Evolutionary conservation across 2,888 invertebrate species (phyloP).

Genomic region (Rotaria magnacalcarata): DNA sequence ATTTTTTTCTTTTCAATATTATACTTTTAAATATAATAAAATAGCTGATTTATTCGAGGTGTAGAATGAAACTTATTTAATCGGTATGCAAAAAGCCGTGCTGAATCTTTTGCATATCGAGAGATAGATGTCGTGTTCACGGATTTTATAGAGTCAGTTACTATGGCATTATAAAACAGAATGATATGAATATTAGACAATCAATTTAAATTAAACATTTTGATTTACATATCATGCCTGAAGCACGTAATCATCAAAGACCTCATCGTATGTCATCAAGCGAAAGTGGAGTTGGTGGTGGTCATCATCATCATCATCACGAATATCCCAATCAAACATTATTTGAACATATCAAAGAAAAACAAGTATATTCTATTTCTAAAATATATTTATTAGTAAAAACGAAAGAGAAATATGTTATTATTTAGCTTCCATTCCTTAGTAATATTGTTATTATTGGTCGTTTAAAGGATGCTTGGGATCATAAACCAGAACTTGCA

Average conservation of each 20-base stretch:
- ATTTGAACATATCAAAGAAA: neutral
- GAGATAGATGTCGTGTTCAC: neutral
- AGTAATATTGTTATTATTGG: conserved; percentile 31
- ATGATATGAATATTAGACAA: neutral
- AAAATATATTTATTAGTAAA: neutral
- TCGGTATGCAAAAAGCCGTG: neutral
- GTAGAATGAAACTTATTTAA: too few relatives aligned
- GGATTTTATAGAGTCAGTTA: neutral
- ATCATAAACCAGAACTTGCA: conserved; percentile 27
- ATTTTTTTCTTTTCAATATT: too few relatives aligned
- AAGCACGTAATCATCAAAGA: neutral
- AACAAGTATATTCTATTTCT: neutral
- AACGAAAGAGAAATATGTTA: neutral
- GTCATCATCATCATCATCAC: neutral
- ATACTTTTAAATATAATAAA: too few relatives aligned
- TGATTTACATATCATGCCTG: neutral
- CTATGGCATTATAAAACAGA: neutral
- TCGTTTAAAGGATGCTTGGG: conserved; percentile 8
- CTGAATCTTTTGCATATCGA: neutral
- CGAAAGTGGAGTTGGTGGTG: neutral
- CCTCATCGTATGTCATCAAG: neutral
- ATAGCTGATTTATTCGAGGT: too few relatives aligned
- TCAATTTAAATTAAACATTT: neutral
- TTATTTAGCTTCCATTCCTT: neutral
- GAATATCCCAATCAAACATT: neutral